Evolutionary conservation across 2,113 vertebrate genomes (phyloP).

Genomic region (Aythya baeri): DNA sequence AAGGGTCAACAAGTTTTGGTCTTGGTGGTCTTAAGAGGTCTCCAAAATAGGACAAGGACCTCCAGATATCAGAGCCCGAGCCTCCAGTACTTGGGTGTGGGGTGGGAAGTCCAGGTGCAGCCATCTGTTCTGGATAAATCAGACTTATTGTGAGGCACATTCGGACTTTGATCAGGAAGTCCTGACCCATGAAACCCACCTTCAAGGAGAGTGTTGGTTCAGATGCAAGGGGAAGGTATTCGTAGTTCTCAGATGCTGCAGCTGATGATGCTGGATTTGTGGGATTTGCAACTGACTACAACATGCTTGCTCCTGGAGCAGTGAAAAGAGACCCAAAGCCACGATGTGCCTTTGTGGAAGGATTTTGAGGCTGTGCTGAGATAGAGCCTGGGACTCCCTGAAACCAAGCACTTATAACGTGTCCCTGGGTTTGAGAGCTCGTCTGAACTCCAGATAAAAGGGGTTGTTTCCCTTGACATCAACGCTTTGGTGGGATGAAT

Average conservation of each 20-base stretch:
- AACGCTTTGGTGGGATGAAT: neutral
- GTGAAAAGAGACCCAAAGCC: neutral
- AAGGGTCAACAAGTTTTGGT: neutral
- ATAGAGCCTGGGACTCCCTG: neutral
- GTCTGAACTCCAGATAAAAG: neutral
- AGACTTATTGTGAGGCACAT: neutral
- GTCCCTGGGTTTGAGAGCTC: neutral
- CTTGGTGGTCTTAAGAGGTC: neutral
- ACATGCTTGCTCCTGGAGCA: neutral
- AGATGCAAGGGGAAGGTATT: neutral
- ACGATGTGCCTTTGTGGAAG: neutral
- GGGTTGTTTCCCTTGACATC: neutral
- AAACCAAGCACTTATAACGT: neutral
- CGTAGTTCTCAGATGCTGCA: neutral
- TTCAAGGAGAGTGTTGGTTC: neutral
- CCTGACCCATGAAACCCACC: rapidly evolving
- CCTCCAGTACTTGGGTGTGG: neutral
- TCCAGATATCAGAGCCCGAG: neutral
- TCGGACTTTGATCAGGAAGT: neutral
- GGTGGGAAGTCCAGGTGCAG: neutral
- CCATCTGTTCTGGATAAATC: neutral
- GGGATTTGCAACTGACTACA: neutral
- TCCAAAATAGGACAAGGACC: neutral
- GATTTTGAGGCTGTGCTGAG: neutral
- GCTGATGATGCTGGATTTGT: neutral